Conservation (phyloP, 1,140 invertebrate species). For the Drosophila subobscura region DNA sequence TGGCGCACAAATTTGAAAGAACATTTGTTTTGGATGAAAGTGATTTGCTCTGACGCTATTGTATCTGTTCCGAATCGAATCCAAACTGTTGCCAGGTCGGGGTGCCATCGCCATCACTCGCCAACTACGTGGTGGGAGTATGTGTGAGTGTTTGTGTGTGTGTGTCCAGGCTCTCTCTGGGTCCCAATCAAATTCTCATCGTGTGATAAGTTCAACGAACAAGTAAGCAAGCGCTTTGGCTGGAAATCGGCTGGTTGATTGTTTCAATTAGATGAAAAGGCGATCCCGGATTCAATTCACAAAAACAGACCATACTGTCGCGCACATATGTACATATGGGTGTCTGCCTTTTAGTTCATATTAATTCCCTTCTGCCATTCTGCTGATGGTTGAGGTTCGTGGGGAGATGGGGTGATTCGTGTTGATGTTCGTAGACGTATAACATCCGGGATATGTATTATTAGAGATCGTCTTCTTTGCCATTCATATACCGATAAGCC, state of each 20-base stretch:
- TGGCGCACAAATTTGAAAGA: constrained; percentile 10
- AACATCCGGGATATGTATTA: too few relatives aligned
- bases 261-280: constrained; percentile 70
- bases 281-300: constrained; percentile 68
- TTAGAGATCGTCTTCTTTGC: too few relatives aligned
- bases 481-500: too few relatives aligned
- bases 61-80: not conserved
- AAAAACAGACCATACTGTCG: constrained; percentile 5
- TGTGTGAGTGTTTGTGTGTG: constrained; percentile 31
- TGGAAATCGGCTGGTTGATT: constrained; percentile 50
- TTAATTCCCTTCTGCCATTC: too few relatives aligned
- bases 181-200: constrained; percentile 54
- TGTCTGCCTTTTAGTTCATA: too few relatives aligned
- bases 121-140: constrained; percentile 34
- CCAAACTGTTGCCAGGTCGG: constrained; percentile 51
- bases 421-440: too few relatives aligned
- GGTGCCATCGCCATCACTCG: constrained; percentile 46
- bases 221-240: constrained; percentile 18
- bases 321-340: too few relatives aligned
- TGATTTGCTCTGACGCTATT: constrained; percentile 15
- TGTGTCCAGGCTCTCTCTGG: constrained; percentile 54
- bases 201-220: constrained; percentile 63
- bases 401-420: too few relatives aligned
- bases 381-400: too few relatives aligned
- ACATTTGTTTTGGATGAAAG: constrained; percentile 15